phyloP scores from a whole-genome alignment of 2,113 vertebrate species.

The Bungarus multicinctus region DNA sequence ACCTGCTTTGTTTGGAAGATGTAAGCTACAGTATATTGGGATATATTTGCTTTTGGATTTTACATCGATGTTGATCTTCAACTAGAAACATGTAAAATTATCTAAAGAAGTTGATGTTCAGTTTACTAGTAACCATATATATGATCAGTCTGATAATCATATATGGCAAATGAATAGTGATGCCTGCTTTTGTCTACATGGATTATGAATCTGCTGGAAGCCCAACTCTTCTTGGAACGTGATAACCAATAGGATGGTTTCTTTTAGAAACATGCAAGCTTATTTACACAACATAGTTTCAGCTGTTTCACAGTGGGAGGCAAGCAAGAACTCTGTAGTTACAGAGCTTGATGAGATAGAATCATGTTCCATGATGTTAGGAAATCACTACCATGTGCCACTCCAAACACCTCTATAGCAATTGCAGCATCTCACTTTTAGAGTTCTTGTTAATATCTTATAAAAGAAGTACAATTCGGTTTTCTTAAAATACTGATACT shows the following conservation, averaged over 20 bases:
- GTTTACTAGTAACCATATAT: background rate
- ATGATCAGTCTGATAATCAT: background rate
- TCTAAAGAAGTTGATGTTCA: background rate
- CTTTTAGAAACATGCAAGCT: background rate
- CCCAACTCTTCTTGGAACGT: background rate
- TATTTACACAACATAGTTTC: background rate
- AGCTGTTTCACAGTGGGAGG: background rate
- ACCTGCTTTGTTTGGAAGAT: background rate
- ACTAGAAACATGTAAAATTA: background rate
- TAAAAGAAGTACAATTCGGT: slow-evolving; percentile 17
- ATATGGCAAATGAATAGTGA: background rate
- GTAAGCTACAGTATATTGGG: background rate
- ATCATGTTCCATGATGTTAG: background rate
- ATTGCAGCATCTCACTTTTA: background rate
- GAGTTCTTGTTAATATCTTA: background rate
- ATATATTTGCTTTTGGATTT: background rate
- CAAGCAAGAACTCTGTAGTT: background rate
- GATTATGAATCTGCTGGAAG: background rate
- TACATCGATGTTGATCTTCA: background rate
- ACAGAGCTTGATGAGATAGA: background rate
- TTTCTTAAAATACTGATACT: slow-evolving; percentile 45
- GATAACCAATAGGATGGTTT: background rate
- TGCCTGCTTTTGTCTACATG: background rate
- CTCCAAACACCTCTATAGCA: background rate
- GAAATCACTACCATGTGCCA: background rate